Conservation (phyloP, 2,113 vertebrate genomes). For the Isichthys henryi region DNA sequence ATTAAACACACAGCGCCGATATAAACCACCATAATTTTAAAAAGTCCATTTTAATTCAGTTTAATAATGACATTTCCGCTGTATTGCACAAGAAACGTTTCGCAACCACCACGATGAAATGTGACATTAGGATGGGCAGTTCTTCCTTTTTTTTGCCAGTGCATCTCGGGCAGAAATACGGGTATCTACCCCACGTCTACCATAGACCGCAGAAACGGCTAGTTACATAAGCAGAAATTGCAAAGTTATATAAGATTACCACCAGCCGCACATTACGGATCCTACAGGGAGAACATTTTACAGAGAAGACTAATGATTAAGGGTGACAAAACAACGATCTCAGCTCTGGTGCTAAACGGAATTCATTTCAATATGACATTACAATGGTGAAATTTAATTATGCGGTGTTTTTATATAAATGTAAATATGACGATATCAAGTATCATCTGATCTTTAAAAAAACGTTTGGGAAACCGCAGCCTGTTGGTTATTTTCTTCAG, state of each 20-base stretch:
- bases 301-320: neutral
- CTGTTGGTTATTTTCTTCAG: neutral
- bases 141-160: too few species aligned
- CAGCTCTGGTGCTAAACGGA: neutral
- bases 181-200: neutral
- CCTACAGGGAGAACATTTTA: neutral
- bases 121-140: neutral
- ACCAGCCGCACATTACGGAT: neutral
- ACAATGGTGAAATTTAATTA: neutral
- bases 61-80: too few species aligned
- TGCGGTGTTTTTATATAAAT: neutral
- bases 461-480: neutral
- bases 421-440: neutral
- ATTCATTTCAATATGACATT: neutral
- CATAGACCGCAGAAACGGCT: neutral
- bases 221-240: neutral
- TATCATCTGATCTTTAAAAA: neutral
- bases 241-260: neutral
- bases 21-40: neutral
- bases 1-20: neutral
- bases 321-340: neutral
- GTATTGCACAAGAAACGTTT: neutral
- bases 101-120: neutral
- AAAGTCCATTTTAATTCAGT: neutral
- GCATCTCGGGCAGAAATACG: too few species aligned